These are phyloP conservation scores for Bubo scandiacus DNA, from an alignment of 2,113 vertebrate genomes.

Conservation along the genomic window DNA sequence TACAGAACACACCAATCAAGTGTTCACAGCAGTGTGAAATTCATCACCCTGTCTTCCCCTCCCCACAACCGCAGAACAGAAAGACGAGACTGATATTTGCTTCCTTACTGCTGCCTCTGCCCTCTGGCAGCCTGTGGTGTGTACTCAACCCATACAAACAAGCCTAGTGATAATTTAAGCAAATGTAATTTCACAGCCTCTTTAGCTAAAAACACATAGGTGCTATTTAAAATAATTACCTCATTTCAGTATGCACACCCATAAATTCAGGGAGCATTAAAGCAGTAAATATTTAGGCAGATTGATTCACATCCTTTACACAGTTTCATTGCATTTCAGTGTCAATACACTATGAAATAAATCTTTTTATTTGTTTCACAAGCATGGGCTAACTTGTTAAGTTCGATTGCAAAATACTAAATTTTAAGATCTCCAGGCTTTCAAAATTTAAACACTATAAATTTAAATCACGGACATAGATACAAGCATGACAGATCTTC, in stretches of 20 bases:
- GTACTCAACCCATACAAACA: not conserved
- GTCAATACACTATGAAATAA: not conserved
- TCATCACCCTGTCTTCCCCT: not conserved
- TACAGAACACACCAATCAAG: not conserved
- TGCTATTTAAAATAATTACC: slow-evolving; percentile 51
- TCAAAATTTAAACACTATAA: not conserved
- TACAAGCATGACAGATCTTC: not conserved
- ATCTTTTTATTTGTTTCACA: not conserved
- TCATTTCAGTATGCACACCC: slow-evolving; percentile 18
- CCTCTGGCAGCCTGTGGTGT: not conserved
- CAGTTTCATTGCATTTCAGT: not conserved
- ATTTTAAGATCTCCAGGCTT: not conserved
- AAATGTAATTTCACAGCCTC: not conserved
- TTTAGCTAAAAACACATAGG: not conserved
- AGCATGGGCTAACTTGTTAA: not conserved
- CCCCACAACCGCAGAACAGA: not conserved
- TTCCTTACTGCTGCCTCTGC: not conserved
- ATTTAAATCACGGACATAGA: not conserved
- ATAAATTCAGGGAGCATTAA: slow-evolving; percentile 17
- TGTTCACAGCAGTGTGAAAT: not conserved
- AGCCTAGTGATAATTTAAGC: not conserved
- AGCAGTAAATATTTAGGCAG: slow-evolving; percentile 22
- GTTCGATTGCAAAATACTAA: not conserved
- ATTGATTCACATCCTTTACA: not conserved
- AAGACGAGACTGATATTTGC: not conserved